Evolutionary conservation across 2,797 vertebrate genomes (phyloP).

Genomic region (Sarcoramphus papa): DNA sequence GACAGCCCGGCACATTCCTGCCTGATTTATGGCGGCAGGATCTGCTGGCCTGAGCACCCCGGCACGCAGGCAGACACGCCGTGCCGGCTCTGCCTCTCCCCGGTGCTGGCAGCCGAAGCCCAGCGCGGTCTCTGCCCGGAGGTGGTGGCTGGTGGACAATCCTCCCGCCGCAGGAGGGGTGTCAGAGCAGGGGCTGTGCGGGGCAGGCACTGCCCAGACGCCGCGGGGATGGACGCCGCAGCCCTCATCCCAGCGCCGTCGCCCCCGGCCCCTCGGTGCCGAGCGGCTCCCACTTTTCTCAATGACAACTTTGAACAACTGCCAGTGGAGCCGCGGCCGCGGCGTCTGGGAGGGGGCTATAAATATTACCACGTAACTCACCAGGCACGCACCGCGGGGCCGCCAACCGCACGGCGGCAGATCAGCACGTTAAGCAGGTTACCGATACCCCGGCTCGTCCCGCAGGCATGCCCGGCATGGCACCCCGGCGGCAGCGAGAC

Average conservation of each 20-base stretch:
- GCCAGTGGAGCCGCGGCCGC: not conserved
- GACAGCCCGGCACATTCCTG: constrained; percentile 61
- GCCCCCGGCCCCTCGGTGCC: not conserved
- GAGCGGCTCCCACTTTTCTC: not conserved
- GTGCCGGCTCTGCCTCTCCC: not conserved
- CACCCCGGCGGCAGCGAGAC: not conserved
- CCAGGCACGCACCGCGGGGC: not conserved
- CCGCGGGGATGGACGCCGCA: not conserved
- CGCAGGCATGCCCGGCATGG: accelerated
- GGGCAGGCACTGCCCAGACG: not conserved
- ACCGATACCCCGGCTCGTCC: not conserved
- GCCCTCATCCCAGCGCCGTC: not conserved
- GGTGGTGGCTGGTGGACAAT: not conserved
- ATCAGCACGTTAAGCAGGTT: not conserved
- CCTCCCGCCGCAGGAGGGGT: not conserved
- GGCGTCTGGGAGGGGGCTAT: not conserved
- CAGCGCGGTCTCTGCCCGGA: not conserved
- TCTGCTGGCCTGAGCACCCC: not conserved
- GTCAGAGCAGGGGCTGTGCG: not conserved
- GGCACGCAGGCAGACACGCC: not conserved
- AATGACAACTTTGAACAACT: constrained; percentile 15
- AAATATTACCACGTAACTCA: not conserved
- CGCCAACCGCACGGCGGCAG: not conserved
- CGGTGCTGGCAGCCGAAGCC: not conserved
- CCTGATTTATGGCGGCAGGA: constrained; percentile 57